A percentile compares a stretch with the other conserved stretches of the same genome.
Conservation (phyloP, 2,888 invertebrate species). For the Cryptus armator region DNA sequence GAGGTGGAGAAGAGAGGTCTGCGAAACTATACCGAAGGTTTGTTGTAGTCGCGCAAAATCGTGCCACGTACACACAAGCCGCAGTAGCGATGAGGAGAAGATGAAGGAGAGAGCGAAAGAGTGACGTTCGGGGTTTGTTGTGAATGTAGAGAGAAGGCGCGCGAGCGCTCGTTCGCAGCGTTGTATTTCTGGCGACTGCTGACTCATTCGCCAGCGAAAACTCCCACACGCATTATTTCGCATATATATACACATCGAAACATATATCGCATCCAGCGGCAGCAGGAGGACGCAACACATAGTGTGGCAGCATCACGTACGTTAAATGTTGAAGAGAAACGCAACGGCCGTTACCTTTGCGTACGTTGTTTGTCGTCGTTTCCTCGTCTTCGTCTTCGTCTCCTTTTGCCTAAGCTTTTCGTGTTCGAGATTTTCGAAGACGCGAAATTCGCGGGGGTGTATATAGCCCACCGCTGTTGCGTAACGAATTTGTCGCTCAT, state of each 20-base stretch:
- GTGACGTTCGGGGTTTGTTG: conserved; percentile 78
- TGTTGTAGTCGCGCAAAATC: conserved; percentile 43
- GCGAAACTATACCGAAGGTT: conserved; percentile 10
- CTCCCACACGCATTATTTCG: conserved; percentile 79
- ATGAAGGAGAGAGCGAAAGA: conserved; percentile 61
- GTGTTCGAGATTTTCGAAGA: conserved; percentile 40
- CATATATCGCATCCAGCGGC: conserved; percentile 25
- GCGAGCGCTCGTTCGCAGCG: conserved; percentile 54
- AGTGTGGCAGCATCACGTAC: conserved; percentile 58
- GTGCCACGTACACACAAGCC: conserved; percentile 17
- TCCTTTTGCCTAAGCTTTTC: conserved; percentile 24
- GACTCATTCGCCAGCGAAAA: conserved; percentile 76
- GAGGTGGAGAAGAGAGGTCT: not conserved
- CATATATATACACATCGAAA: conserved; percentile 60
- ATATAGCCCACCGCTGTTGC: conserved; percentile 56
- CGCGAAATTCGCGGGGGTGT: conserved; percentile 49
- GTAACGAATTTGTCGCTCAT: conserved; percentile 68
- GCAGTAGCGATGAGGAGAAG: conserved; percentile 41
- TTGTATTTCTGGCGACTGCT: conserved; percentile 80
- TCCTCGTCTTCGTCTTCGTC: conserved; percentile 59
- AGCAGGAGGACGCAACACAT: conserved; percentile 37
- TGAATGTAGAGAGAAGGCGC: conserved; percentile 73
- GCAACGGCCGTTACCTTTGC: conserved; percentile 73
- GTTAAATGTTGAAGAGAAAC: conserved; percentile 49
- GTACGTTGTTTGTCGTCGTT: conserved; percentile 69